Conservation (phyloP, 2,888 invertebrate genomes). For the Dexiosoma caninum region DNA sequence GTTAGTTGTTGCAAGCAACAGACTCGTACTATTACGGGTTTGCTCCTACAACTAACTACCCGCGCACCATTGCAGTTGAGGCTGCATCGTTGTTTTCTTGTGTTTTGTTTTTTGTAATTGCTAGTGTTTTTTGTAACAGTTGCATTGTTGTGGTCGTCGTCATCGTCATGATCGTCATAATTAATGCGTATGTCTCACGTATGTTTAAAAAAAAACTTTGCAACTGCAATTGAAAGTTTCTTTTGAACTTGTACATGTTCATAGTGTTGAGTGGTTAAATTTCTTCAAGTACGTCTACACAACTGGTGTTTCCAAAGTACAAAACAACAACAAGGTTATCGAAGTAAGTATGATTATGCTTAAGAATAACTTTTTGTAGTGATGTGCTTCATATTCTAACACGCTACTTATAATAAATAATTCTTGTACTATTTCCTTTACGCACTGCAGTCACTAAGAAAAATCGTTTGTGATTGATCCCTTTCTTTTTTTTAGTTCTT, state of each 20-base stretch:
- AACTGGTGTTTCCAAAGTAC: neutral
- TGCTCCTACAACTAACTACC: constrained; percentile 5
- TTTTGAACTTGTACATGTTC: neutral
- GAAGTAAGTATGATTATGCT: neutral
- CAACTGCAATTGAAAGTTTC: neutral
- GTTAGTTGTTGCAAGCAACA: neutral
- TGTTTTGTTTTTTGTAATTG: neutral
- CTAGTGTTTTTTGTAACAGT: neutral
- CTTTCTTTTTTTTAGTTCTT: too few species aligned
- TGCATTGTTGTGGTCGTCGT: neutral
- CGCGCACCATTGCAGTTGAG: neutral
- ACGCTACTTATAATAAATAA: neutral
- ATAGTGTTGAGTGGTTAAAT: neutral
- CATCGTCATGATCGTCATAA: neutral
- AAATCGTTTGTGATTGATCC: too few species aligned
- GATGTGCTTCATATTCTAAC: neutral
- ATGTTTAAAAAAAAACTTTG: neutral
- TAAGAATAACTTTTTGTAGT: neutral
- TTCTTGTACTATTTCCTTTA: neutral
- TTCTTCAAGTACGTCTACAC: neutral
- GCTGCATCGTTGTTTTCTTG: neutral
- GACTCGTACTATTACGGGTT: neutral
- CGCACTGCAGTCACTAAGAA: too few species aligned
- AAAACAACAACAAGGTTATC: neutral
- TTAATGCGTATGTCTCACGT: neutral